A percentile compares a stretch with the other conserved stretches of the same genome.
These are phyloP conservation scores for Montifringilla adamsi DNA, from an alignment of 2,113 vertebrate genomes.

Conservation along the genomic window DNA sequence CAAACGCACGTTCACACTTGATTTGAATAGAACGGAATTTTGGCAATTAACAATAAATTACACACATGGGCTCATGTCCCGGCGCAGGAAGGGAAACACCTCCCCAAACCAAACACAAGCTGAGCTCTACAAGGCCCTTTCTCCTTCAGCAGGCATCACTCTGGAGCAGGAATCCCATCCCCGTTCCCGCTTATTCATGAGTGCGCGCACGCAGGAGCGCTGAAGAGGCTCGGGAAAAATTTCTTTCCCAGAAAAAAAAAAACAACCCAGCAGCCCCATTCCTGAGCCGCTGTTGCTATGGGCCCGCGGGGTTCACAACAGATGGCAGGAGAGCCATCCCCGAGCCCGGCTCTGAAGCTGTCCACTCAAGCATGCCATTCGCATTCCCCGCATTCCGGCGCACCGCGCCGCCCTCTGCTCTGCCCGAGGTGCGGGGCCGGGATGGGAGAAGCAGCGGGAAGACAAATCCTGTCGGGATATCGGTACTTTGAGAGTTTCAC, in stretches of 20 bases:
- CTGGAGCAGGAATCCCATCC: conserved; percentile 52
- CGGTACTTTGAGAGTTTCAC: not conserved
- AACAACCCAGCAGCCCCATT: conserved; percentile 44
- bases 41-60: not conserved
- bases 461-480: not conserved
- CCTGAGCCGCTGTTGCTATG: conserved; percentile 79
- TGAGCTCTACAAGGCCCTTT: conserved; percentile 40
- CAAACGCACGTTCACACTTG: not conserved
- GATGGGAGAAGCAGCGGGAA: not conserved
- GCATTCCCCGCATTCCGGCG: conserved; percentile 79
- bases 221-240: conserved; percentile 45
- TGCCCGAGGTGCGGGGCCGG: not conserved
- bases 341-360: conserved; percentile 68
- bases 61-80: not conserved
- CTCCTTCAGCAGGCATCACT: conserved; percentile 3
- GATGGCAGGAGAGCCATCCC: conserved; percentile 72
- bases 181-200: conserved; percentile 54
- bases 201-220: not conserved
- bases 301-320: conserved; percentile 71
- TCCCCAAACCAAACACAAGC: conserved; percentile 9
- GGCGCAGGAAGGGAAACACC: not conserved
- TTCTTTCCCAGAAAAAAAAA: conserved; percentile 56
- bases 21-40: not conserved
- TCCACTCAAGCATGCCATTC: conserved; percentile 78
- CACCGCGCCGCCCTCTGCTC: not conserved